phyloP scores from a whole-genome alignment of 2,888 invertebrate genomes.

The Spisula subtruncata region DNA sequence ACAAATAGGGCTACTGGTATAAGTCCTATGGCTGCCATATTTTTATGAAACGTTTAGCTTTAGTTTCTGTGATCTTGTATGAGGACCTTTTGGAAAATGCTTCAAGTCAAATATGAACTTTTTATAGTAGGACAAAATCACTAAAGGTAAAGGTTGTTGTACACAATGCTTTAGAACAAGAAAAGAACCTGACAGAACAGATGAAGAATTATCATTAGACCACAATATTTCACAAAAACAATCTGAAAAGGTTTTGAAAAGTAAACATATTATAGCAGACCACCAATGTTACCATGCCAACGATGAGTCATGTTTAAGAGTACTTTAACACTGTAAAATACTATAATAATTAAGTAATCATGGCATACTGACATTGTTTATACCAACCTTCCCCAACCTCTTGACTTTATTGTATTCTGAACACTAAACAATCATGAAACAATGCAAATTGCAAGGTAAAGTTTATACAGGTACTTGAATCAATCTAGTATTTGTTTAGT shows the following conservation, averaged over 20 bases:
- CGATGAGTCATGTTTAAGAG: too few species aligned
- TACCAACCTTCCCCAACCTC: too few species aligned
- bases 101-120: too few species aligned
- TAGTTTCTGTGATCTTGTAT: not conserved
- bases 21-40: not conserved
- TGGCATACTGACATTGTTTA: not conserved
- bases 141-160: not conserved
- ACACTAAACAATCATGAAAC: not conserved
- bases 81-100: not conserved
- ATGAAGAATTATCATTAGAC: not conserved
- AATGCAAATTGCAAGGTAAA: not conserved
- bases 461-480: not conserved
- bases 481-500: slow-evolving; percentile 18
- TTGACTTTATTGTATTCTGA: not conserved
- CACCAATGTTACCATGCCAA: too few species aligned
- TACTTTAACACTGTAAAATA: too few species aligned
- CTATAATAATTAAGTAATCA: not conserved
- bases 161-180: too few species aligned
- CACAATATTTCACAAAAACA: not conserved
- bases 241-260: too few species aligned
- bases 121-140: not conserved
- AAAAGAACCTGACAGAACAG: too few species aligned
- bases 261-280: too few species aligned
- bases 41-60: not conserved
- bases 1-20: not conserved